Evolutionary conservation across 2,888 invertebrate species (phyloP), one percentile per base, ranked within the genome.

Genomic region (Dasysyrphus albostriatus): DNA sequence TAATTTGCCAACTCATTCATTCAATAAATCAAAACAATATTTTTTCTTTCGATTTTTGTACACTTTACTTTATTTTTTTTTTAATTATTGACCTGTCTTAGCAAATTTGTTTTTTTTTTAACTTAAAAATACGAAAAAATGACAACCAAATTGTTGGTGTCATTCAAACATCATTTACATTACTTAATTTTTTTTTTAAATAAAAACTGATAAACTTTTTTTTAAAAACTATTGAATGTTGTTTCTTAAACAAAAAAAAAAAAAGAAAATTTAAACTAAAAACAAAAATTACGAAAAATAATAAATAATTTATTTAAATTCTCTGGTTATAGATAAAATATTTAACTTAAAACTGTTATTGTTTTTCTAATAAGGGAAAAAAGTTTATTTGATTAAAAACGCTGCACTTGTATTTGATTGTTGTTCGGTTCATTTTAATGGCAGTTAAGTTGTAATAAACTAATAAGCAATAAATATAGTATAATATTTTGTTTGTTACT

Each of bases 361-460:
- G 42, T 61, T 58, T 16, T 54, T 59, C 6, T 69, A 61, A 24
- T 58, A 54, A 44, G 12, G 16, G 54, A 63, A 37, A 39, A 32
- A 67, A 72, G n/a, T 47, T 61, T 49, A 32, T 63, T 42, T 14
- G 19, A 34, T 67, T 49, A 14, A 49, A 49, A 72, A 67, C 34
- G 14, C 80, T 77, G 72, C 73, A 32, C 73, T 77, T 69, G 19
- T 12, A 19, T 73, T 37, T 74, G 39, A 47, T 37, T 39, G 58
- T 76, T 67, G 61, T 75, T 81, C 59, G 74, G 16, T 83, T 83
- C 75, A 61, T 67, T 24, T 80, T 76, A 81, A 83, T 88, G 88
- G 88, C 88, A 88, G 88, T 88, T 81, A 78, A 80, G 65, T 83
- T 80, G 80, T 80, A 88, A 83, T 83, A 72, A 83, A 88, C 85